Evolutionary conservation across 2,113 vertebrate genomes (phyloP).

Genomic region (Coryphaenoides rupestris): DNA sequence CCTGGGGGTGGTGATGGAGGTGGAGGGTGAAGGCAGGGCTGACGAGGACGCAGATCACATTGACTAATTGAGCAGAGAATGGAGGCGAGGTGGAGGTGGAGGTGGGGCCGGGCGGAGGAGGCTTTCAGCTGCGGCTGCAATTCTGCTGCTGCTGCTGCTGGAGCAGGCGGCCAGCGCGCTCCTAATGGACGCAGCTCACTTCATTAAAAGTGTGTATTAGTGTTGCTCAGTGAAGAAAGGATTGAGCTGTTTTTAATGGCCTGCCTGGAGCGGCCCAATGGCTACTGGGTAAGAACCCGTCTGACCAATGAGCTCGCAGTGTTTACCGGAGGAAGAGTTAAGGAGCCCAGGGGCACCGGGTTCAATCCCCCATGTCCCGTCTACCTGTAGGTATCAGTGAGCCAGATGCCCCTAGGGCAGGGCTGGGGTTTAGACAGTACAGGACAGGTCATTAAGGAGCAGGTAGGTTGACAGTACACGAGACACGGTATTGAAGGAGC

Average conservation of each 20-base stretch:
- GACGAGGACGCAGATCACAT: constrained; percentile 82
- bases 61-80: constrained; percentile 80
- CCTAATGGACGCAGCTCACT: constrained; percentile 50
- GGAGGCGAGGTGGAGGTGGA: constrained; percentile 57
- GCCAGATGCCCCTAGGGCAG: too few species aligned
- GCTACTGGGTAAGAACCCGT: too few species aligned
- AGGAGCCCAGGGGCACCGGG: too few species aligned
- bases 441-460: too few species aligned
- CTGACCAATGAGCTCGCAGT: too few species aligned
- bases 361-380: too few species aligned
- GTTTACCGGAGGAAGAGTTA: too few species aligned
- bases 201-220: constrained; percentile 65
- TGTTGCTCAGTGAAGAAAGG: constrained; percentile 18
- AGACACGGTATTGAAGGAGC: too few species aligned
- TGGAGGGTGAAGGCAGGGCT: constrained; percentile 84
- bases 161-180: constrained; percentile 39
- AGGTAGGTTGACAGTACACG: too few species aligned
- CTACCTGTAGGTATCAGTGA: too few species aligned
- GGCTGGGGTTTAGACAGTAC: too few species aligned
- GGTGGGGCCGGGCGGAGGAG: constrained; percentile 45
- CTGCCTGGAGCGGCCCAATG: constrained; percentile 6
- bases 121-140: constrained; percentile 77
- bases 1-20: too few species aligned
- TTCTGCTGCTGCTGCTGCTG: constrained; percentile 74
- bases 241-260: constrained; percentile 55